These are phyloP conservation scores for Melinaea menophilus DNA, from an alignment of 2,888 invertebrate genomes.

Conservation along the genomic window DNA sequence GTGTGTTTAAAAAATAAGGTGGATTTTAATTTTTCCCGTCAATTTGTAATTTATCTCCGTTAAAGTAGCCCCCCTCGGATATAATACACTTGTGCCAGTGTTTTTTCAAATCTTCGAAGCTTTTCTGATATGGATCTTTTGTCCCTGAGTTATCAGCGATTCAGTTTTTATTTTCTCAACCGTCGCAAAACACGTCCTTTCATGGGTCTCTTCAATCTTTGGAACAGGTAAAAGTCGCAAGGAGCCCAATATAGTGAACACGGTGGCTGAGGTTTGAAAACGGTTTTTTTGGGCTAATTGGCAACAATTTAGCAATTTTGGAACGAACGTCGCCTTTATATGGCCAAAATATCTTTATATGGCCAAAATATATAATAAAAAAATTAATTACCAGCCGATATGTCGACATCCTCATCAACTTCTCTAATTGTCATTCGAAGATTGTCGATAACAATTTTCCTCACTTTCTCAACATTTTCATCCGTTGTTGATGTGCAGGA, in stretches of 20 bases:
- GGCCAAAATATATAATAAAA: neutral
- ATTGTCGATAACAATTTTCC: slow-evolving; percentile 34
- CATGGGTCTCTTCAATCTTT: neutral
- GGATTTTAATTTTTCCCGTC: too few species aligned
- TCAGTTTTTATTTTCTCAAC: neutral
- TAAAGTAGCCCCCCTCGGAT: too few species aligned
- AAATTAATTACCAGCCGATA: slow-evolving; percentile 18
- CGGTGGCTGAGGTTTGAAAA: neutral
- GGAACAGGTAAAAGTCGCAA: neutral
- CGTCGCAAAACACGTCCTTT: neutral
- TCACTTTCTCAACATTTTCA: slow-evolving; percentile 35
- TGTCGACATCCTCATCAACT: slow-evolving; percentile 26
- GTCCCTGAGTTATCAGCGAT: neutral
- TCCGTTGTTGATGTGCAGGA: slow-evolving; percentile 33
- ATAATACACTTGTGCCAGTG: neutral
- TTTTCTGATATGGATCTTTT: neutral
- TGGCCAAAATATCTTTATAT: neutral
- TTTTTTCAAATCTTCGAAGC: neutral
- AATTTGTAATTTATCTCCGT: too few species aligned
- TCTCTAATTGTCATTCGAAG: slow-evolving; percentile 32
- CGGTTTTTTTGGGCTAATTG: neutral
- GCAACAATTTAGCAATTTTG: neutral
- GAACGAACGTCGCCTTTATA: neutral
- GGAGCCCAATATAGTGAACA: neutral
- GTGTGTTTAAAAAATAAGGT: too few species aligned